Evolutionary conservation across 2,888 invertebrate genomes (phyloP).

Genomic region (Eupithecia vulgata): DNA sequence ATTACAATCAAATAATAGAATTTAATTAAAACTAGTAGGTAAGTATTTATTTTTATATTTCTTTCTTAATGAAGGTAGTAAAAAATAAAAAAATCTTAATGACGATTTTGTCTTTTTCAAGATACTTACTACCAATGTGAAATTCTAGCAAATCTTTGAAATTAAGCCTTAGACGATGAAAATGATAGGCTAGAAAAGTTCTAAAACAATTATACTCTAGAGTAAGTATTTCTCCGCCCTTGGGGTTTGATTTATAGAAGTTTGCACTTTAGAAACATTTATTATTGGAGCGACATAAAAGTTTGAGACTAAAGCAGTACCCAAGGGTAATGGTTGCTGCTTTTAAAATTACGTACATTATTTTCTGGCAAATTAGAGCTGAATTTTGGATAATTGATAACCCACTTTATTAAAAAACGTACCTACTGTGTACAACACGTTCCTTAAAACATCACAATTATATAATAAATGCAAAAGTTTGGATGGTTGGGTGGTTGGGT

Average conservation of each 20-base stretch:
- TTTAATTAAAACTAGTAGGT: too few species aligned
- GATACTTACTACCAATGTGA: background rate
- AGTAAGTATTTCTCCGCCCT: background rate
- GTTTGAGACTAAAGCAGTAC: background rate
- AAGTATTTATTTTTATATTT: too few species aligned
- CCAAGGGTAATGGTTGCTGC: background rate
- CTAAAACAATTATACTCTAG: background rate
- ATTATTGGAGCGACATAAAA: slow-evolving; percentile 6
- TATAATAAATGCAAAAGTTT: too few species aligned
- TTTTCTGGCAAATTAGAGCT: background rate
- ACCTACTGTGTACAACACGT: too few species aligned
- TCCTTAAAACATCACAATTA: too few species aligned
- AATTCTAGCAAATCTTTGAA: background rate
- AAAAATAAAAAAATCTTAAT: background rate
- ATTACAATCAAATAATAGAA: too few species aligned
- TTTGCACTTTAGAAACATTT: slow-evolving; percentile 9
- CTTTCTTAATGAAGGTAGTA: too few species aligned
- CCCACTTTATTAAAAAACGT: too few species aligned
- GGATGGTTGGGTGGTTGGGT: too few species aligned
- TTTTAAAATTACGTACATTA: background rate
- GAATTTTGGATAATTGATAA: background rate
- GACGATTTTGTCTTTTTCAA: background rate
- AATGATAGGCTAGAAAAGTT: slow-evolving; percentile 1
- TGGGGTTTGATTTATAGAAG: slow-evolving; percentile 1
- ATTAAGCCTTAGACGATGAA: background rate